Percentiles rank a stretch among this genome's conserved stretches.
These are phyloP conservation scores for Nesoenas mayeri DNA, from an alignment of 2,113 vertebrate genomes.

Conservation along the genomic window DNA sequence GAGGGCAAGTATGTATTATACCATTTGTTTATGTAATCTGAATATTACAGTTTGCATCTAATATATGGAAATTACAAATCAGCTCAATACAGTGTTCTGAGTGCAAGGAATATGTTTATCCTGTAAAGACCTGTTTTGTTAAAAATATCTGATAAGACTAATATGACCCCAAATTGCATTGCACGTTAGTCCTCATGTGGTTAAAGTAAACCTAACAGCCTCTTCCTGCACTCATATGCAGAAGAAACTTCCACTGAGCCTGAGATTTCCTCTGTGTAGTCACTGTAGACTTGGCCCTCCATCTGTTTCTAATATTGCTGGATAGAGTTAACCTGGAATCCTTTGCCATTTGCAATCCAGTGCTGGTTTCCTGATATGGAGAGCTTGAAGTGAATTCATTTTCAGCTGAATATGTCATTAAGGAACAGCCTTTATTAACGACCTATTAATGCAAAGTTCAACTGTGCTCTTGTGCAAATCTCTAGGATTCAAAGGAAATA, in stretches of 20 bases:
- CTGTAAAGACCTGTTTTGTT: neutral
- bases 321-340: conserved; percentile 39
- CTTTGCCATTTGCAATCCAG: conserved; percentile 17
- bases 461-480: neutral
- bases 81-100: neutral
- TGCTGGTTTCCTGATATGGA: conserved; percentile 45
- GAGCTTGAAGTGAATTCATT: conserved; percentile 58
- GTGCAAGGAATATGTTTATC: neutral
- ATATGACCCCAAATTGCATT: neutral
- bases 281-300: neutral
- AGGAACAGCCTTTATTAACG: conserved; percentile 75
- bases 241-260: neutral
- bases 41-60: neutral
- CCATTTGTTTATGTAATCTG: neutral
- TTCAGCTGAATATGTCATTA: conserved; percentile 73
- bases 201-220: neutral
- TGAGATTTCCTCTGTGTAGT: neutral
- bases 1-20: neutral
- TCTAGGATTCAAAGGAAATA: conserved; percentile 6
- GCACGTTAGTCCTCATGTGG: neutral
- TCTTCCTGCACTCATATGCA: neutral
- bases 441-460: conserved; percentile 62
- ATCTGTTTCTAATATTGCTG: neutral
- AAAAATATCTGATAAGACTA: neutral
- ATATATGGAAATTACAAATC: neutral